Percentiles rank a stretch among this genome's conserved stretches.
Conservation (phyloP, 2,113 vertebrate species). For the Phyllopteryx taeniolatus region DNA sequence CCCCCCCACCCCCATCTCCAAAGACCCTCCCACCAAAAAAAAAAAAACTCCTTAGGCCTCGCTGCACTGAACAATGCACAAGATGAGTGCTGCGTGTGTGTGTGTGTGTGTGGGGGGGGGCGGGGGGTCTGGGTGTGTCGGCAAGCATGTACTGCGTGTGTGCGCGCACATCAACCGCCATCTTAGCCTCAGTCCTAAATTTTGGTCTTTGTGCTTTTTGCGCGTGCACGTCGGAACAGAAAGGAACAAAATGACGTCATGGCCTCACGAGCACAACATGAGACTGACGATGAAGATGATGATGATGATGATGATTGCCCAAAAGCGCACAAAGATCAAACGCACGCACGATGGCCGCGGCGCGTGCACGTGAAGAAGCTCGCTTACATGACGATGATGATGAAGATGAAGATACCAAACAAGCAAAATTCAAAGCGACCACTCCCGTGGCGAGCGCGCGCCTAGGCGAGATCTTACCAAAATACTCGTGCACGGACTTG, state of each 20-base stretch:
- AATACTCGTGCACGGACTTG: constrained; percentile 64
- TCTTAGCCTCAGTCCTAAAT: background rate
- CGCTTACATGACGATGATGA: background rate
- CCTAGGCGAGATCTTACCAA: constrained; percentile 60
- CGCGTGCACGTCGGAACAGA: background rate
- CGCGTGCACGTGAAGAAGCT: background rate
- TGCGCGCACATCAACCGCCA: background rate
- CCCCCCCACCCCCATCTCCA: too few relatives aligned
- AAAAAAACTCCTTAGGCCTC: too few relatives aligned
- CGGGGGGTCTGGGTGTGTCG: too few relatives aligned
- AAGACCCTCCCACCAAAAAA: too few relatives aligned
- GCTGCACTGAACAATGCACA: too few relatives aligned
- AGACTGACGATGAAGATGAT: background rate
- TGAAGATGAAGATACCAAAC: background rate
- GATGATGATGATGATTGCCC: background rate
- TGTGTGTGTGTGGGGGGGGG: too few relatives aligned
- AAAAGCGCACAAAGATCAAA: background rate
- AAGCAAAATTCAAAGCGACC: constrained; percentile 60
- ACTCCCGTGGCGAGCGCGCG: constrained; percentile 64
- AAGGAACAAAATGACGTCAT: background rate
- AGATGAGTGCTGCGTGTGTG: too few relatives aligned
- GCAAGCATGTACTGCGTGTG: background rate
- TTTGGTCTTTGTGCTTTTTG: background rate
- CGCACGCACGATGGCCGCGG: background rate
- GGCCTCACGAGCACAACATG: background rate